Evolutionary conservation across 2,113 vertebrate species (phyloP), one percentile per base, ranked within the genome.

Genomic region (Peromyscus polionotus): DNA sequence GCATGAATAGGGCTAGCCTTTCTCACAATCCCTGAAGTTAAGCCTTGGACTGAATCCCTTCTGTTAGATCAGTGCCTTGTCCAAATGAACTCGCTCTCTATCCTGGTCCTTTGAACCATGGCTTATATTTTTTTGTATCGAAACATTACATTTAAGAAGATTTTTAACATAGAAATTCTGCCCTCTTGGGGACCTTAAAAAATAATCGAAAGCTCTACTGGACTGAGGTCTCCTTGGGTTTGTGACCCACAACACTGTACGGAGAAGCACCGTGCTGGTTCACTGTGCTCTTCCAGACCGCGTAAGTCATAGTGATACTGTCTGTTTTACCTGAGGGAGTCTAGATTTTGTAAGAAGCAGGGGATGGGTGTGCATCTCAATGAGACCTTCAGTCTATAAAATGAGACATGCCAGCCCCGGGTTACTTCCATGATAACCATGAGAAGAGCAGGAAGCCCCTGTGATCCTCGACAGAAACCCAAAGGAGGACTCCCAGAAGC

Each of bases 401-500:
- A 87, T 86, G 75, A 92, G 57, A 95, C 81, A 63, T 57, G 31
- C 59, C 61, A 83, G 54, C 45, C 8, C 1, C 11, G 7, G 87
- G 31, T 73, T 77, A 54, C 76, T 89, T 87, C 36, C 24, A 5
- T 54, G 33, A 28, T 51, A 80, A 36, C 57, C 94, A 68, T 48
- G 61, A 89, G 94, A 63, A 59, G 28, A 88, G 59, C 63, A 26
- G 59, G 61, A 61, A 92, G 24, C 31, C n/a, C 93, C 80, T 79
- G 36, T 93, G 51, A 57, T 11, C 61, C 36, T 54, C 0, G 12
- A 91, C 77, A 88, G 51, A 93, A 84, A 20, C 81, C 61, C 26
- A 95, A 95, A 95, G 93, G 59, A 83, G 75, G 26, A 10, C 86
- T 89, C 97, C 90, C 63, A 96, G 80, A 83, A 67, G 72, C 68